Evolutionary conservation across 2,888 invertebrate genomes (phyloP), one percentile per base, ranked within the genome.

Genomic region (Lepidocyrtinus sp.): DNA sequence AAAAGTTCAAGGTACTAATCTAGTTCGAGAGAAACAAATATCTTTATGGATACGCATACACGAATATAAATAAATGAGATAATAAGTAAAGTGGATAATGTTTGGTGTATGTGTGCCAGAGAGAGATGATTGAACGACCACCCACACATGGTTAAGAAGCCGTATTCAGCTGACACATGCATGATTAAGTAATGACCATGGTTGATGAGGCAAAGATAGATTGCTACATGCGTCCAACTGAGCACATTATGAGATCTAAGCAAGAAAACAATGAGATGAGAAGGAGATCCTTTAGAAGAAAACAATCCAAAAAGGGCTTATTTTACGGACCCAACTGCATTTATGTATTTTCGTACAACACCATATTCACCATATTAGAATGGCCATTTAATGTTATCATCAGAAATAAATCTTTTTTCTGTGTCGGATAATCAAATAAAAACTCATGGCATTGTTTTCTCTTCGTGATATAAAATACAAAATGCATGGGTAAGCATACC

Each of bases 131-230:
- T 71, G 76, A 76, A 61, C 86, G 86, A 86, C 86, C 86, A 86
- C 86, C 85, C 86, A 85, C 85, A 85, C 82, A 74, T 82, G 75
- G 74, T 82, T 74, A 83, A 81, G 82, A 82, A 83, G 79, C 84
- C 75, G 82, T 85, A 81, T 68, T 81, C 80, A 69, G 69, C 86
- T 82, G 85, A 85, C 86, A 85, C 84, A 86, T 85, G 86, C 85
- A 85, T 86, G 86, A 86, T 86, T 86, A 86, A 86, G 86, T 86
- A 85, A 85, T 86, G 85, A 85, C 84, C 85, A 84, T 79, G 84
- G 79, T 84, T 86, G 86, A 86, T 86, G 85, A 85, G 86, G 85
- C 86, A 85, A 85, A 84, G 85, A 86, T 86, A 83, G 84, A 86
- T 83, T 83, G 78, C 80, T 82, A 79, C 82, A 82, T 75, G 77